Base-by-base conservation (phyloP, 1,140 invertebrate species). In the Drosophila sp. region DNA sequence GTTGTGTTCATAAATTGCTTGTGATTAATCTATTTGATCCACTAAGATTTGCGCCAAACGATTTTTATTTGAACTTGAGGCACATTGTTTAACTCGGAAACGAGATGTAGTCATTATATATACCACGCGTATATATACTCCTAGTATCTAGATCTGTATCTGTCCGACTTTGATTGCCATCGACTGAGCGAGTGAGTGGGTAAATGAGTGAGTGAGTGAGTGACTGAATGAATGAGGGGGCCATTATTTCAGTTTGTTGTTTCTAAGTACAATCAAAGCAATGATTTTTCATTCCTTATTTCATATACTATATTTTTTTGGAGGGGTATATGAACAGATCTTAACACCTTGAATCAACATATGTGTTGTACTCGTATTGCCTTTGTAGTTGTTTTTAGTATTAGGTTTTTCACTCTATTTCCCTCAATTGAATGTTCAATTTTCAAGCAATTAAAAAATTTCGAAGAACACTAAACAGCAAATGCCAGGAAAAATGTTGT, bases 1-100 rank as follows among this genome's bases (percentile, higher is more conserved):
- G 81, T 66, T 51, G 67, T 79, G 79, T 89, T 89, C 82, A 87
- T 87, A 87, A 89, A 87, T 87, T 83, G 81, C 61, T 57, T 70
- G 79, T 87, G 83, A 87, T 87, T 87, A 87, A 89, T 87, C 82
- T 89, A 79, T 87, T 79, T 89, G 83, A 86, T 86, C 78, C 82
- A 70, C 50, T 14, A 71, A 82, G 58, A 57, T 54, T 69, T 73
- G 54, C 69, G 74, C 76, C 78, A 79, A 75, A 82, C 76, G 82
- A 89, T 86, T 86, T 86, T 70, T 86, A 86, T 86, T 86, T 86
- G 82, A 86, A 89, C 83, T 86, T 86, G 82, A 89, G 57, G 74
- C 72, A 64, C 53, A 66, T 32, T 67, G 65, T 51, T 62, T 62
- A 53, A 62, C 62, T 58, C 69, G 69, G 62, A 72, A 51, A 56